A percentile compares a stretch with the other conserved stretches of the same genome.
phyloP scores from a whole-genome alignment of 2,888 invertebrate genomes.

The Drosophila nigricruria region DNA sequence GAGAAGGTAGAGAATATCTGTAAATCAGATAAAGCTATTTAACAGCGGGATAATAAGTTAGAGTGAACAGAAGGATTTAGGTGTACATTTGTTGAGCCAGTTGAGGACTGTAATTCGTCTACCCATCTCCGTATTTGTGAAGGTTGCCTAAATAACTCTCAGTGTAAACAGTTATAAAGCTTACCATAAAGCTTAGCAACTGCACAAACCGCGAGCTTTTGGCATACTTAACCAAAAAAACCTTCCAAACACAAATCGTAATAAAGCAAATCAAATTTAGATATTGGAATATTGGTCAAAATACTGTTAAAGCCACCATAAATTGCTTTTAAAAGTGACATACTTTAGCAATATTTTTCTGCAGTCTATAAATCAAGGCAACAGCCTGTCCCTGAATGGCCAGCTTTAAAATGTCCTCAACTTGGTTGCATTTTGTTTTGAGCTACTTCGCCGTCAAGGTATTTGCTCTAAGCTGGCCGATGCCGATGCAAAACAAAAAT shows the following conservation, averaged over 20 bases:
- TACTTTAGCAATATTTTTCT: neutral
- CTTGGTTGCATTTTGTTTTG: neutral
- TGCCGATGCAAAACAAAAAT: conserved; percentile 29
- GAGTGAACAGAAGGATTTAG: neutral
- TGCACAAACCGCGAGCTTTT: conserved; percentile 36
- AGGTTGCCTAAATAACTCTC: neutral
- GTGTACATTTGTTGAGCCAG: neutral
- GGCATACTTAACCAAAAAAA: neutral
- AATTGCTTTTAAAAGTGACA: neutral
- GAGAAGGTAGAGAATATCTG: neutral
- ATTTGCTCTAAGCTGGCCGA: conserved; percentile 15
- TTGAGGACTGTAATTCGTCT: neutral
- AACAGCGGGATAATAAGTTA: no score
- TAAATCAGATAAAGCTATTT: neutral
- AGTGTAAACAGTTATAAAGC: conserved; percentile 22
- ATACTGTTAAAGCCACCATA: neutral
- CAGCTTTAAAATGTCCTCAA: conserved; percentile 13
- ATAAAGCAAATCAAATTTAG: neutral
- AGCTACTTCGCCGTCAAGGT: neutral
- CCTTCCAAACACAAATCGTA: neutral
- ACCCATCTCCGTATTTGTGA: neutral
- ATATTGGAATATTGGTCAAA: neutral
- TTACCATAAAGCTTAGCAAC: conserved; percentile 31
- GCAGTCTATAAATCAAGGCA: neutral
- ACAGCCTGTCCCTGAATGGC: neutral